Base-by-base conservation (phyloP, 2,888 invertebrate species). In the Eupithecia tripunctaria region DNA sequence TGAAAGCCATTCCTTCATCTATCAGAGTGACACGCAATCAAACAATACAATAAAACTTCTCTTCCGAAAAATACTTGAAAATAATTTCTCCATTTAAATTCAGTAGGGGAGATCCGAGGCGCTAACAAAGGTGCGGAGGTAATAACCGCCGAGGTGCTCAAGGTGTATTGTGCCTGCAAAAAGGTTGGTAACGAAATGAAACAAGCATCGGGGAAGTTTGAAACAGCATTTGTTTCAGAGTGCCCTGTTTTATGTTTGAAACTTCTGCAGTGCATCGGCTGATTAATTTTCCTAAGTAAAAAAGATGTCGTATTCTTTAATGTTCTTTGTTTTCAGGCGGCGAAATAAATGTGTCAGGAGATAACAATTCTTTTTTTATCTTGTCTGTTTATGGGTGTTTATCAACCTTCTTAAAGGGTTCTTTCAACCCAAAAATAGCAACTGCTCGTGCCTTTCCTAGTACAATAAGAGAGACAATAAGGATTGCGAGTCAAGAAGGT, bases 1-100 rank as follows among this genome's bases (percentile, higher is more conserved):
- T 91, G 84, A 85, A 87, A 88, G 87, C 87, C 85, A 86, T 91
- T 91, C 88, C 88, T 91, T 89, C 92, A 94, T 94, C 92, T 91
- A 91, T 93, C 92, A 92, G 89, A 88, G 89, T 92, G 94, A 93
- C 94, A 93, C 87, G 91, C 91, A 94, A 94, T 94, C 94, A 94
- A 94, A 94, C 92, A 94, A 93, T 94, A 94, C 93, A 94, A 94
- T 94, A 93, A 94, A 94, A 93, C 89, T 93, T 93, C 91, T 91
- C 89, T 90, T 83, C 88, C 89, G 89, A 93, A 94, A 94, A 94
- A 93, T 94, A 92, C 93, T 94, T 93, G 88, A 93, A 91, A 93
- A 94, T 94, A 94, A 94, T 94, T 87, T 94, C 90, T 82, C 91
- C 92, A 93, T 94, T 94, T 94, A 94, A 94, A 94, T 94, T 93